Percentiles rank a stretch among this genome's conserved stretches.
These are phyloP conservation scores for Drosophila punjabiensis DNA, from an alignment of 1,140 invertebrate genomes.

Conservation along the genomic window DNA sequence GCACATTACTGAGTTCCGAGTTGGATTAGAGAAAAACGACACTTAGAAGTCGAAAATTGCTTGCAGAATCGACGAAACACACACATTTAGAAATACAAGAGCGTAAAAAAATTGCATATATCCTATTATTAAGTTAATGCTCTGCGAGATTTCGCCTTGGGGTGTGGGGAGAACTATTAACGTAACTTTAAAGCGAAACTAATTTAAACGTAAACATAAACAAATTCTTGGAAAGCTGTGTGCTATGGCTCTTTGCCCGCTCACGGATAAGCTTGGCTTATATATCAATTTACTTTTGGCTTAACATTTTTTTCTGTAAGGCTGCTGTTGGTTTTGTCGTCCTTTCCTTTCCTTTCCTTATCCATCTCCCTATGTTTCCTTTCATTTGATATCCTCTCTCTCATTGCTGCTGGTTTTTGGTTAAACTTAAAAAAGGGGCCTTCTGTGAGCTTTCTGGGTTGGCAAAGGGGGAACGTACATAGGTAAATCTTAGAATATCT, in stretches of 20 bases:
- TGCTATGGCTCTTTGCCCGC: slow-evolving; percentile 62
- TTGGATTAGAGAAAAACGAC: slow-evolving; percentile 52
- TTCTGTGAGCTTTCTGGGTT: slow-evolving; percentile 45
- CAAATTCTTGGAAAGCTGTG: slow-evolving; percentile 74
- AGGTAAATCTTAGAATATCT: slow-evolving; percentile 73
- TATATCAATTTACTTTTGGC: slow-evolving; percentile 75
- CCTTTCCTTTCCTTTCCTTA: slow-evolving; percentile 16
- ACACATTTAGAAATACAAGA: slow-evolving; percentile 52
- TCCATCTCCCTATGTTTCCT: slow-evolving; percentile 6
- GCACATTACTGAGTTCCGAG: slow-evolving; percentile 57
- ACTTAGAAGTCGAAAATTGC: slow-evolving; percentile 68
- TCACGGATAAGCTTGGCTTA: slow-evolving; percentile 76
- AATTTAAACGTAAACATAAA: slow-evolving; percentile 47
- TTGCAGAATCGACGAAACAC: slow-evolving; percentile 42
- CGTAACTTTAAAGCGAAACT: slow-evolving; percentile 34
- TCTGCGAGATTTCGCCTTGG: slow-evolving; percentile 33
- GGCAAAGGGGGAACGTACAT: slow-evolving; percentile 31
- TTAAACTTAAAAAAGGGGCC: slow-evolving; percentile 13
- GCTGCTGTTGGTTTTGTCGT: slow-evolving; percentile 66
- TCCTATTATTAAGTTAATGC: slow-evolving; percentile 47
- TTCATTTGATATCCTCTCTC: slow-evolving; percentile 17
- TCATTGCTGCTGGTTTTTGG: slow-evolving; percentile 19
- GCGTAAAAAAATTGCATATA: slow-evolving; percentile 49
- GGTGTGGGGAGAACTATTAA: slow-evolving; percentile 17
- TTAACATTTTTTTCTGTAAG: slow-evolving; percentile 66